Evolutionary conservation across 2,797 vertebrate species (phyloP), one percentile per base, ranked within the genome.

Genomic region (Graptemys geographica): DNA sequence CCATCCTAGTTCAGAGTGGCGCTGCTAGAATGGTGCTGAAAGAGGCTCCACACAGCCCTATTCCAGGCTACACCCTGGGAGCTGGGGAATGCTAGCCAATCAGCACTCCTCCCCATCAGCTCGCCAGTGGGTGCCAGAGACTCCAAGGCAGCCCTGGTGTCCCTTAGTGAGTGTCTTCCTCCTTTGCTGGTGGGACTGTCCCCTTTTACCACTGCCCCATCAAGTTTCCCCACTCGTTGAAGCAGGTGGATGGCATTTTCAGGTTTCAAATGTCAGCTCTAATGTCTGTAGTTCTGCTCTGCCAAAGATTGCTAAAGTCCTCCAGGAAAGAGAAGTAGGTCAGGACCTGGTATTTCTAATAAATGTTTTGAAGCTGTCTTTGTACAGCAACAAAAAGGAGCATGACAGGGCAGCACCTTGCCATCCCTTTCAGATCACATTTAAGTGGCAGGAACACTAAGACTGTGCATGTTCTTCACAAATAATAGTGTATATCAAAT

Each of bases 201-300:
- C 19, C 37, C 19, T 41, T 72, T 37, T 11, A 72, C 10, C n/a
- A 23, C 37, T 37, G 19, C 19, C 19, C 9, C 18, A 72, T 72
- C 69, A 72, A 11, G 37, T 41, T 72, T 72, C n/a, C 21, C 37
- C 69, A 41, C 69, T 72, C 41, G 5, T 41, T 72, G 69, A 25
- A 21, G 69, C n/a, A 41, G n/a, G 21, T 41, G 51, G 53, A 49
- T 41, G 62, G 56, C 56, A 65, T 87, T 87, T 33, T 83, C 19
- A 69, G 55, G 15, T 59, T 81, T 79, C 65, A 33, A 44, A 90
- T 84, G 4, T 78, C 90, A 83, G 80, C 31, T 87, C 69, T 91
- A 91, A 87, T 87, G 69, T 62, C 9, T 0, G 21, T 81, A 23
- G 81, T 72, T 1, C 3, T 84, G 21, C 4, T 74, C 51, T 84